Evolutionary conservation across 2,113 vertebrate species (phyloP).

Genomic region (Myotis davidii): DNA sequence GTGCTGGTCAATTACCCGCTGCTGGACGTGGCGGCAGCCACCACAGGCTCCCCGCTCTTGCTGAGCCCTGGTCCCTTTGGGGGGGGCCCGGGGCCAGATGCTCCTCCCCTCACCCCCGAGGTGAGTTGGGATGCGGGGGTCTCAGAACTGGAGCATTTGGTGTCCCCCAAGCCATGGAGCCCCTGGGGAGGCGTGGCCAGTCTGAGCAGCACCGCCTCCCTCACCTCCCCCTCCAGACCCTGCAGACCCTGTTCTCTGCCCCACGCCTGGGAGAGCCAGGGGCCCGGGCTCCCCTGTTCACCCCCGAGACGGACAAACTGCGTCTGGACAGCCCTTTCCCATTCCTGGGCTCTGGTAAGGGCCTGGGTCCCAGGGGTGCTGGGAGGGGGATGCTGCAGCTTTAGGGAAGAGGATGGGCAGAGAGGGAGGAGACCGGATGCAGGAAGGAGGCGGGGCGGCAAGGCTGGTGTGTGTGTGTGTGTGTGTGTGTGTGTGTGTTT

Average conservation of each 20-base stretch:
- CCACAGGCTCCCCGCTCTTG: slow-evolving; percentile 87
- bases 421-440: not conserved
- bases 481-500: not conserved
- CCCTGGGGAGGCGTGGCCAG: not conserved
- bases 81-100: slow-evolving; percentile 87
- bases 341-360: slow-evolving; percentile 91
- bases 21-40: slow-evolving; percentile 91
- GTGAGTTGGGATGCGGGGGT: slow-evolving; percentile 77
- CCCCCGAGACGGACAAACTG: slow-evolving; percentile 92
- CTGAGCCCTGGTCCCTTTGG: slow-evolving; percentile 92
- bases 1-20: slow-evolving; percentile 94
- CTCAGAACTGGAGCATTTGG: not conserved
- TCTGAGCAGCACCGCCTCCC: not conserved
- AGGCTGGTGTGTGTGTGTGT: not conserved
- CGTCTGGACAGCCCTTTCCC: slow-evolving; percentile 90
- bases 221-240: slow-evolving; percentile 77
- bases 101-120: slow-evolving; percentile 89
- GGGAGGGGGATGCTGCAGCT: not conserved
- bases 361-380: too few relatives aligned
- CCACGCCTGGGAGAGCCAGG: slow-evolving; percentile 90
- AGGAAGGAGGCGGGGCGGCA: not conserved
- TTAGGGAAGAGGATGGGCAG: not conserved
- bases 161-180: not conserved
- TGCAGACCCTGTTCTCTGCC: slow-evolving; percentile 91
- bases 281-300: slow-evolving; percentile 87